Base-by-base conservation (phyloP, 2,113 vertebrate species). In the Erythrocercus mccallii region DNA sequence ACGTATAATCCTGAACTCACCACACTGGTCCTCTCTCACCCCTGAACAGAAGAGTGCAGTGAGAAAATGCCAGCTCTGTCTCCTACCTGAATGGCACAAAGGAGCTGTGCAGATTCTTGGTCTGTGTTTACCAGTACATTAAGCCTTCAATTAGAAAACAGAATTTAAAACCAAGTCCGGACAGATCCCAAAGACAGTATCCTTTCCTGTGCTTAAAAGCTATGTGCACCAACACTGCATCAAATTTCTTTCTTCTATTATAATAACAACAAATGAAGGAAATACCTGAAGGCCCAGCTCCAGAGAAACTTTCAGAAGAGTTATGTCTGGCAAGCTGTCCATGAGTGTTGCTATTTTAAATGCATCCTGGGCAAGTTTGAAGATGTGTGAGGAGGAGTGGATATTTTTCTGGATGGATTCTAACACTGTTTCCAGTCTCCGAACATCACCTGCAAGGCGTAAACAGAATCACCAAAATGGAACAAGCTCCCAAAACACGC, bases 371-470 rank as follows among this genome's bases (percentile, higher is more conserved):
- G 98, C 98, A 92, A 98, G 98, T 97, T 99, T 99, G 98, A 99
- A 99, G 96, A 99, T 99, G 97, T 99, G 99, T 79, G 99, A 99
- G 92, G 99, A 99, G 90, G 99, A 99, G 98, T 99, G 99, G 89
- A 98, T 98, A 85, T 98, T 98, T 96, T 98, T 98, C 97, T 98
- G 98, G 65, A 98, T 98, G 90, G 98, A 98, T 97, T 98, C 98
- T 98, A 98, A 98, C 81, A 98, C 98, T 88, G 98, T 99, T 98
- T 99, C 99, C 96, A 99, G 98, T 92, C 98, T 99, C 92, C 97
- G 98, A 98, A 99, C 99, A 97, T 99, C 99, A 86, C 99, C 99
- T 99, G 97, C 72, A 93, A 95, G 9, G 40, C 65, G 71, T 61
- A 96, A 81, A 60, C 42, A 95, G 35, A 44, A 65, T 86, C 50